Percentiles rank a stretch among this genome's conserved stretches.
Evolutionary conservation across 2,113 vertebrate species (phyloP).

Genomic region (Pelusios castaneus): DNA sequence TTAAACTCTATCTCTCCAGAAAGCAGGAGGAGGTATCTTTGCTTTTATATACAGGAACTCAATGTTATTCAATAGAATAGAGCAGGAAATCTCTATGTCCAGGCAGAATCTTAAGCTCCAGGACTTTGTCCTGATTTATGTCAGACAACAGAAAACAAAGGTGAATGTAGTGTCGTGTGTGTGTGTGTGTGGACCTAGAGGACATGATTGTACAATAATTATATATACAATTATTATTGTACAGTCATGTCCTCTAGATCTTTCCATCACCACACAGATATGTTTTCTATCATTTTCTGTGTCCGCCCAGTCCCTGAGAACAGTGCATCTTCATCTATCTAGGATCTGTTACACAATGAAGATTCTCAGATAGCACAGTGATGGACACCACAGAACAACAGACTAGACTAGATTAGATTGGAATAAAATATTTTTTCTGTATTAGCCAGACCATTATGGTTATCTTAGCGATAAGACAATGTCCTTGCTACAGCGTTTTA

Average conservation of each 20-base stretch:
- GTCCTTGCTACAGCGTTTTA: not conserved
- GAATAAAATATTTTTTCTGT: not conserved
- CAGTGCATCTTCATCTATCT: not conserved
- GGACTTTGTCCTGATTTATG: not conserved
- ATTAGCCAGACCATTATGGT: not conserved
- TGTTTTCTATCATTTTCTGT: not conserved
- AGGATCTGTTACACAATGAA: not conserved
- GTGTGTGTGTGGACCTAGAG: no score
- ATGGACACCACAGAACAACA: not conserved
- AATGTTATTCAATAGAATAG: not conserved
- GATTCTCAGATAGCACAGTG: not conserved
- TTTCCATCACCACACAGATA: not conserved
- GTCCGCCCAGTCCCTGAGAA: not conserved
- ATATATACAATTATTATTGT: no score
- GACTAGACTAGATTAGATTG: not conserved
- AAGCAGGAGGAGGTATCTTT: not conserved
- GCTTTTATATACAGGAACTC: not conserved
- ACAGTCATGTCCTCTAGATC: not conserved
- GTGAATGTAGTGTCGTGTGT: no score
- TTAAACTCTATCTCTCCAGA: not conserved
- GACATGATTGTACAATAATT: no score
- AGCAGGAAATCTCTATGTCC: not conserved
- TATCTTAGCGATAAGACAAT: not conserved
- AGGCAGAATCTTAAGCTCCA: not conserved
- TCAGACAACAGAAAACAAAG: not conserved